These are phyloP conservation scores for Callorhinus ursinus DNA, from an alignment of 2,113 vertebrate species.

Conservation along the genomic window DNA sequence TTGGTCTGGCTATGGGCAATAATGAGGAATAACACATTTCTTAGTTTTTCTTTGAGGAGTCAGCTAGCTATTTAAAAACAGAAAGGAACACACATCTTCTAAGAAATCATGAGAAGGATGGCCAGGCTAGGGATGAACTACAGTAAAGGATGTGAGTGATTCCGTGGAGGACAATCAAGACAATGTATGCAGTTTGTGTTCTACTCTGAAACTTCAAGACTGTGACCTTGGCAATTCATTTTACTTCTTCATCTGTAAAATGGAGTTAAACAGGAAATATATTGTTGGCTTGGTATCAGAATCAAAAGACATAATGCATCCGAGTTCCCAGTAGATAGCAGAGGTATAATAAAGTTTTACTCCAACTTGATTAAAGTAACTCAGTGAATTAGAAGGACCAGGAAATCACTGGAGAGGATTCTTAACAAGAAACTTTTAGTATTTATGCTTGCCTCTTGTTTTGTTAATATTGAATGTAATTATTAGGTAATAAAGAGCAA, in stretches of 20 bases:
- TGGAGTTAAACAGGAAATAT: background rate
- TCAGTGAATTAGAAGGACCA: background rate
- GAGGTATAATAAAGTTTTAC: background rate
- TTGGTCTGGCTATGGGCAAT: background rate
- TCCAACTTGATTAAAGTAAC: background rate
- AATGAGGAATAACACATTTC: background rate
- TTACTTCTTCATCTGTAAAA: background rate
- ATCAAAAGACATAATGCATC: background rate
- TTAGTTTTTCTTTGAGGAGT: background rate
- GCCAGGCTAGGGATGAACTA: background rate
- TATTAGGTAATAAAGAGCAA: background rate
- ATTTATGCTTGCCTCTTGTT: background rate
- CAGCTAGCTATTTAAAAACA: constrained; percentile 8
- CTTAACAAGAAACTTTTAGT: background rate
- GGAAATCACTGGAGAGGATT: background rate
- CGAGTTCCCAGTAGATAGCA: background rate
- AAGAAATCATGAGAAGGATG: background rate
- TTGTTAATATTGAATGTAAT: background rate
- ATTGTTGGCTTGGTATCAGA: background rate
- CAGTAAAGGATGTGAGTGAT: background rate
- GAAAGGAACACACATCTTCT: background rate
- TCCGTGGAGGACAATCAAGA: background rate
- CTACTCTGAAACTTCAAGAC: background rate
- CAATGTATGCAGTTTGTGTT: background rate
- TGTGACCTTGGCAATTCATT: background rate